Percentiles rank a stretch among this genome's conserved stretches.
These are phyloP conservation scores for Dryadula phaetusa DNA, from an alignment of 2,888 invertebrate species.

Conservation along the genomic window DNA sequence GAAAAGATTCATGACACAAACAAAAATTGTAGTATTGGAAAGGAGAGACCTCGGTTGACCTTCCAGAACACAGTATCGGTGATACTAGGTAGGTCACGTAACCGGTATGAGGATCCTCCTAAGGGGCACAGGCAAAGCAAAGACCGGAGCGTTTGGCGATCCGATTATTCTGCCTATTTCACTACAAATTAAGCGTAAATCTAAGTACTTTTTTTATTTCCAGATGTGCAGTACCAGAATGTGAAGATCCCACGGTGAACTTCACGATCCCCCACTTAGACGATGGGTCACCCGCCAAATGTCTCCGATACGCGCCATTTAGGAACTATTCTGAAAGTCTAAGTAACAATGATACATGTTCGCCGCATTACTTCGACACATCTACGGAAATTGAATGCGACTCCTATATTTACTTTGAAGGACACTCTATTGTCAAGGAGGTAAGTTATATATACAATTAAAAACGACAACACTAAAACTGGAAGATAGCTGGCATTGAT, in stretches of 20 bases:
- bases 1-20: too few relatives aligned
- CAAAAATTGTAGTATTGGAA: too few relatives aligned
- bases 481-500: too few relatives aligned
- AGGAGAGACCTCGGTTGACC: too few relatives aligned
- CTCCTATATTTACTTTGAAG: conserved; percentile 70
- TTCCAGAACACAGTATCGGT: too few relatives aligned
- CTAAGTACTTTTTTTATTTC: conserved; percentile 34
- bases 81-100: too few relatives aligned
- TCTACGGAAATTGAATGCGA: conserved; percentile 68
- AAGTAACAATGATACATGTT: conserved; percentile 57
- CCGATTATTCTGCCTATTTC: too few relatives aligned
- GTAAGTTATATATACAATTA: conserved; percentile 50
- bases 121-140: too few relatives aligned
- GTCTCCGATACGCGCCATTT: conserved; percentile 68
- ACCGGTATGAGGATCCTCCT: too few relatives aligned
- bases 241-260: conserved; percentile 63
- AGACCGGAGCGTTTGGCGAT: too few relatives aligned
- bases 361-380: conserved; percentile 67
- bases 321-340: conserved; percentile 50
- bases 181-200: too few relatives aligned
- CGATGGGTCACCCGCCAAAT: conserved; percentile 65
- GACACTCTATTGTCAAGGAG: conserved; percentile 78
- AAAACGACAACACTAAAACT: too few relatives aligned
- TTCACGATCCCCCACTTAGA: conserved; percentile 69
- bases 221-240: conserved; percentile 77